Percentiles rank a stretch among this genome's conserved stretches.
phyloP scores from a whole-genome alignment of 2,797 vertebrate species.

The Onychomys leucogaster region DNA sequence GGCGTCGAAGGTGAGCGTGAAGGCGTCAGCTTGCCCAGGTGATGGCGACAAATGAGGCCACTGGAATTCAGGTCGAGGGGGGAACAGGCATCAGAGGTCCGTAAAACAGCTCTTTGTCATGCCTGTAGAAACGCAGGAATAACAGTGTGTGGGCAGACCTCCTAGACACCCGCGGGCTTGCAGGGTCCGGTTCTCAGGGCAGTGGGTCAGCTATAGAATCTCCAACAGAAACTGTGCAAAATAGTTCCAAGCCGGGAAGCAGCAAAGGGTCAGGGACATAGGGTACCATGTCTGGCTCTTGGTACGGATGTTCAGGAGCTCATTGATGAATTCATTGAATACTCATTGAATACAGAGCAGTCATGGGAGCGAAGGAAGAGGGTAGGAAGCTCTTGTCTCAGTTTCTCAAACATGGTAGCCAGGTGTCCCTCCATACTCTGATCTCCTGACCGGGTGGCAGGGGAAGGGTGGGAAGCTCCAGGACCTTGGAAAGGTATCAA shows the following conservation, averaged over 20 bases:
- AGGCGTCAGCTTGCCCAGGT: slow-evolving; percentile 95
- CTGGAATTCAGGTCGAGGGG: slow-evolving; percentile 94
- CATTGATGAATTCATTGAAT: slow-evolving; percentile 95
- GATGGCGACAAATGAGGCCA: slow-evolving; percentile 94
- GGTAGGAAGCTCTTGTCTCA: slow-evolving; percentile 92
- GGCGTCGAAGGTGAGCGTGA: slow-evolving; percentile 89
- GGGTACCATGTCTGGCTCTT: slow-evolving; percentile 92
- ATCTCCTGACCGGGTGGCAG: slow-evolving; percentile 65
- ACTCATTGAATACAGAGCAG: slow-evolving; percentile 92
- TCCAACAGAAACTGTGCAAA: slow-evolving; percentile 91
- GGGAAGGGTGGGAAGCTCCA: slow-evolving; percentile 19
- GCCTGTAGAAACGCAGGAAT: slow-evolving; percentile 91
- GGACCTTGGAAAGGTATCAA: slow-evolving; percentile 78
- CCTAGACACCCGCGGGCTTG: slow-evolving; percentile 94
- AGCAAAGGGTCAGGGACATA: slow-evolving; percentile 89
- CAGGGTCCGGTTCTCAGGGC: slow-evolving; percentile 92
- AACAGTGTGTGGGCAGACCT: slow-evolving; percentile 91
- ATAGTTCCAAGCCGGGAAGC: slow-evolving; percentile 90
- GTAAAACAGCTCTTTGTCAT: slow-evolving; percentile 92
- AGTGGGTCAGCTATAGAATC: slow-evolving; percentile 94
- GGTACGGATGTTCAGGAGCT: slow-evolving; percentile 90
- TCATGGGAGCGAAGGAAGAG: slow-evolving; percentile 92
- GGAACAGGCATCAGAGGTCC: slow-evolving; percentile 94
- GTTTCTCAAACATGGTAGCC: slow-evolving; percentile 90
- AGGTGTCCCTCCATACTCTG: slow-evolving; percentile 89